Evolutionary conservation across 2,888 invertebrate genomes (phyloP).

Genomic region (Odontocerum albicorne): DNA sequence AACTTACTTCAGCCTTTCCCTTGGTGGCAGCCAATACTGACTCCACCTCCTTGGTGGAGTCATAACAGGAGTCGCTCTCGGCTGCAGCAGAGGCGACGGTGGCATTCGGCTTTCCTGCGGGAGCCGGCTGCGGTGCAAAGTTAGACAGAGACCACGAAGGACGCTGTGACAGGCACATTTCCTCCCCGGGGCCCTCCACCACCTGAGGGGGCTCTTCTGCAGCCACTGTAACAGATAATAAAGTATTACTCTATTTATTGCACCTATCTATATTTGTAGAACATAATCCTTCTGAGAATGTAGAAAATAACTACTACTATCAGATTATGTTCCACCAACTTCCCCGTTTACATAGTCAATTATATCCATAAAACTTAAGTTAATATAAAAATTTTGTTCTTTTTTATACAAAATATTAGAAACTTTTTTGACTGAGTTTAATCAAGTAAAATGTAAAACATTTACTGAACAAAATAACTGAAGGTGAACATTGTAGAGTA

Average conservation of each 20-base stretch:
- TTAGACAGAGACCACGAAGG: constrained; percentile 55
- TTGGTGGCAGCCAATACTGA: constrained; percentile 50
- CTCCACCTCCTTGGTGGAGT: constrained; percentile 58
- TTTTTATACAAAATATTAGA: no score
- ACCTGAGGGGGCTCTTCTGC: constrained; percentile 42
- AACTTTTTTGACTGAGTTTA: no score
- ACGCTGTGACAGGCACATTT: constrained; percentile 46
- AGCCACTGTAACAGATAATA: constrained; percentile 33
- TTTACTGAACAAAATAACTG: no score
- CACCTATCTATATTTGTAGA: no score
- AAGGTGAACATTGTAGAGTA: no score
- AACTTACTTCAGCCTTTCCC: constrained; percentile 32
- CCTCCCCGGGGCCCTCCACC: constrained; percentile 51
- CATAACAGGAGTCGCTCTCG: constrained; percentile 49
- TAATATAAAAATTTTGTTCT: not conserved
- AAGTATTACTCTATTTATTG: not conserved
- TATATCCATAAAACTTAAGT: not conserved
- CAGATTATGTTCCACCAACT: no score
- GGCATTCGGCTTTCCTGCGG: constrained; percentile 37
- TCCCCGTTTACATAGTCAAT: not conserved
- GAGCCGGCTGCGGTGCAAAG: constrained; percentile 48
- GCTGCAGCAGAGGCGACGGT: constrained; percentile 2
- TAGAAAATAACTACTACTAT: no score
- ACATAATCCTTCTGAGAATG: no score
- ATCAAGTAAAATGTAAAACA: no score